phyloP scores from a whole-genome alignment of 2,888 invertebrate species.

The Spodoptera picta region DNA sequence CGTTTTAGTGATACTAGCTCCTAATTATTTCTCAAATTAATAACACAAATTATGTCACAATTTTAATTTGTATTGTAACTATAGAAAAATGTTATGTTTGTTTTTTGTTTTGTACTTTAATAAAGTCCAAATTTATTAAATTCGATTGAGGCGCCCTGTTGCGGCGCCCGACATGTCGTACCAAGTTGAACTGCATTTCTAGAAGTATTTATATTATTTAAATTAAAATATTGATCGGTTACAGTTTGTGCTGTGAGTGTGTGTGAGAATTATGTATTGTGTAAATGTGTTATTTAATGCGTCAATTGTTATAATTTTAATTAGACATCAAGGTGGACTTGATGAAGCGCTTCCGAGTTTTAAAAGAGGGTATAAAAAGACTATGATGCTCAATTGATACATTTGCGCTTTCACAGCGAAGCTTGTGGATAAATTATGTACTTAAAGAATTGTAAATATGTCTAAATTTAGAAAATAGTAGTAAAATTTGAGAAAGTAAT shows the following conservation, averaged over 20 bases:
- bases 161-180: conserved; percentile 79
- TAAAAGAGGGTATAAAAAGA: conserved; percentile 66
- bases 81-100: conserved; percentile 85
- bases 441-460: conserved; percentile 80
- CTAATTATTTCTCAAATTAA: conserved; percentile 84
- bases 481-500: conserved; percentile 78
- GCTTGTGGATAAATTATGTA: conserved; percentile 77
- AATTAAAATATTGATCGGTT: conserved; percentile 82
- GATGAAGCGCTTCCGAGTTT: conserved; percentile 76
- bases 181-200: conserved; percentile 88
- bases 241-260: conserved; percentile 86
- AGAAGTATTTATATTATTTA: conserved; percentile 87
- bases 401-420: conserved; percentile 85
- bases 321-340: conserved; percentile 68
- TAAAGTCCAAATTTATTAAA: conserved; percentile 76
- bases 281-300: conserved; percentile 86
- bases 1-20: conserved; percentile 88
- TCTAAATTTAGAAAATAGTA: conserved; percentile 85
- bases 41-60: conserved; percentile 88
- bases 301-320: conserved; percentile 81
- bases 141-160: conserved; percentile 71
- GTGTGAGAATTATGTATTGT: conserved; percentile 80
- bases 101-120: conserved; percentile 84
- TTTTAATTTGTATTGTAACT: conserved; percentile 80
- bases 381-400: conserved; percentile 85